phyloP scores from a whole-genome alignment of 2,888 invertebrate species.

The Diaphora mendica region DNA sequence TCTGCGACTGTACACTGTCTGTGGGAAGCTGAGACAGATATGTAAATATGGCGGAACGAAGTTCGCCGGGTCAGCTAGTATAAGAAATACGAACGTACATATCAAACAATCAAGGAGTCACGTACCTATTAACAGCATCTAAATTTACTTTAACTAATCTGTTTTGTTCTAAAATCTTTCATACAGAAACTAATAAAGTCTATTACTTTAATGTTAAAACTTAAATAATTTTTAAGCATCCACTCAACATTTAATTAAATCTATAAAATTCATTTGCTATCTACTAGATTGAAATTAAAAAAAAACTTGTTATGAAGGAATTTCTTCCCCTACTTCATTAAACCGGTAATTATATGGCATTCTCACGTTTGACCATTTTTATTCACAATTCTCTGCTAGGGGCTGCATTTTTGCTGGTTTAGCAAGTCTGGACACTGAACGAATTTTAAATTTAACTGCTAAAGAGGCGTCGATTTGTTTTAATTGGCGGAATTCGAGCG shows the following conservation, averaged over 20 bases:
- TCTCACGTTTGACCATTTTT: constrained; percentile 28
- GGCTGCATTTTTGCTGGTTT: constrained; percentile 50
- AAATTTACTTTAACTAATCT: too few species aligned
- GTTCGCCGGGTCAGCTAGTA: too few species aligned
- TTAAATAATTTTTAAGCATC: constrained; percentile 5
- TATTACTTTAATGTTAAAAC: constrained; percentile 8
- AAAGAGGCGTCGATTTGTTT: constrained; percentile 53
- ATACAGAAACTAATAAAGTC: background rate
- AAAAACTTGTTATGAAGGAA: constrained; percentile 9
- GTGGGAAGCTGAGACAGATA: too few species aligned
- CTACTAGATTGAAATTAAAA: constrained; percentile 1
- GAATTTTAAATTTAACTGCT: constrained; percentile 37
- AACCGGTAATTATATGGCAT: constrained; percentile 13
- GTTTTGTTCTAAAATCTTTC: too few species aligned
- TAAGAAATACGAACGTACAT: too few species aligned
- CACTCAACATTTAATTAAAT: constrained; percentile 9
- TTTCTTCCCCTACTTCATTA: constrained; percentile 17
- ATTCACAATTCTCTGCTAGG: constrained; percentile 13
- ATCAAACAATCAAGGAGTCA: background rate
- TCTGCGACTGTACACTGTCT: too few species aligned
- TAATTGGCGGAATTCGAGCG: constrained; percentile 55
- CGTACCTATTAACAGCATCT: background rate
- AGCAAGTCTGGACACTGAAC: constrained; percentile 50
- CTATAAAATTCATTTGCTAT: constrained; percentile 7
- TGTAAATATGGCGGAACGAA: too few species aligned